A percentile compares a stretch with the other conserved stretches of the same genome.
Conservation (phyloP, 2,888 invertebrate genomes). For the Euzetes globulus region DNA sequence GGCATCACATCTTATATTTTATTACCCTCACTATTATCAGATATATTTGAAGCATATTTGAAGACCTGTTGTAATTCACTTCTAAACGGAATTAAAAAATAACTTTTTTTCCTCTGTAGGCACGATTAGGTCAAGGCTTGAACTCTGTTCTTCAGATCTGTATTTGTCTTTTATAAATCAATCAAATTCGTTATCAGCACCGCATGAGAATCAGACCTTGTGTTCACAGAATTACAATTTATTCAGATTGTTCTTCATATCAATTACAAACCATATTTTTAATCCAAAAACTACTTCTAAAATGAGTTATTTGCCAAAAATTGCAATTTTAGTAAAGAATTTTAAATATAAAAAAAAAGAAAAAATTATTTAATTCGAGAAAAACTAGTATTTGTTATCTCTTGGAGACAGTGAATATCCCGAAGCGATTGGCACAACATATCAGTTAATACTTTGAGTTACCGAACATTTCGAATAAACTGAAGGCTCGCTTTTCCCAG, state of each 20-base stretch:
- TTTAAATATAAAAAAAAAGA: not conserved
- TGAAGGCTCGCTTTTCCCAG: not conserved
- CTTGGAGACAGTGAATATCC: not conserved
- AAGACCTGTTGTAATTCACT: conserved; percentile 9
- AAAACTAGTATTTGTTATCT: not conserved
- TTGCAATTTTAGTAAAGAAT: not conserved
- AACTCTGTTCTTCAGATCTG: not conserved
- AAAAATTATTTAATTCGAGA: not conserved
- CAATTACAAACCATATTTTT: not conserved
- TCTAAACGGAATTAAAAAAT: not conserved
- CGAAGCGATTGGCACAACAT: not conserved
- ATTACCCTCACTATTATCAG: not conserved
- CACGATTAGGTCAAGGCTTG: conserved; percentile 3
- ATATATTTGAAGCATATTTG: not conserved
- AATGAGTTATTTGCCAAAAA: not conserved
- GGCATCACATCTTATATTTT: not conserved
- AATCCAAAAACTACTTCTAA: not conserved
- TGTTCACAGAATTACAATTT: not conserved
- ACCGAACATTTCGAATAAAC: not conserved
- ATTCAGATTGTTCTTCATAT: not conserved
- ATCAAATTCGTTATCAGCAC: not conserved
- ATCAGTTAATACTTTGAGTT: not conserved
- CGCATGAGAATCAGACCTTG: conserved; percentile 2
- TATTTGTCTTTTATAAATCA: conserved; percentile 1
- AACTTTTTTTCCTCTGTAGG: not conserved